Evolutionary conservation across 2,797 vertebrate species (phyloP).

Genomic region (Erethizon dorsatum): DNA sequence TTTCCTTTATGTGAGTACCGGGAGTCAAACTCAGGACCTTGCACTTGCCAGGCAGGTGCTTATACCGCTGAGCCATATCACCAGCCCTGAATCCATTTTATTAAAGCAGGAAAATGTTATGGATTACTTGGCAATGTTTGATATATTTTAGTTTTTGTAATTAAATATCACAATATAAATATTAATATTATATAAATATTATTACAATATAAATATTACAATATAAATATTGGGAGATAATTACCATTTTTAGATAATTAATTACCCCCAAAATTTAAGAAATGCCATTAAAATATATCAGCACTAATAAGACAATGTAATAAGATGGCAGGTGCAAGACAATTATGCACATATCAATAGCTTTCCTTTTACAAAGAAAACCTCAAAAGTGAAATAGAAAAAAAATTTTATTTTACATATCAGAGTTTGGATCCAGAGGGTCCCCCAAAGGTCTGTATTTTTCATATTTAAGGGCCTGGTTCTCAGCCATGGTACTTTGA

Average conservation of each 20-base stretch:
- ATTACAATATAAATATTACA: too few species aligned
- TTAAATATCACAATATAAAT: background rate
- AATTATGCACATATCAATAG: background rate
- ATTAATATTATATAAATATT: too few species aligned
- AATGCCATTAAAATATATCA: background rate
- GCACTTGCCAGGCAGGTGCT: too few species aligned
- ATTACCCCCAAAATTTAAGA: background rate
- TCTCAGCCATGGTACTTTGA: background rate
- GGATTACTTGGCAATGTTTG: background rate
- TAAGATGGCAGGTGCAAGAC: background rate
- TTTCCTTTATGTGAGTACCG: too few species aligned
- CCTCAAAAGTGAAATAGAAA: conserved; percentile 1
- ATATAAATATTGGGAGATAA: background rate
- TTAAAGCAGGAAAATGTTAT: background rate
- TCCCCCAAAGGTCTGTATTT: background rate
- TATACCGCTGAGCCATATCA: too few species aligned
- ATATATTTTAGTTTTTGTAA: background rate
- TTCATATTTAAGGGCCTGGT: background rate
- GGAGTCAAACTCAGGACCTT: too few species aligned
- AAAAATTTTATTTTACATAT: background rate
- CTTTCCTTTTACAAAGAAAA: background rate
- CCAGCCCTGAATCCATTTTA: background rate
- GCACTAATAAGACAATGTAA: background rate
- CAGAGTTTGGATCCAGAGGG: background rate
- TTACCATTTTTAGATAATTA: background rate